phyloP scores from a whole-genome alignment of 2,888 invertebrate genomes.

The Beris chalybata region DNA sequence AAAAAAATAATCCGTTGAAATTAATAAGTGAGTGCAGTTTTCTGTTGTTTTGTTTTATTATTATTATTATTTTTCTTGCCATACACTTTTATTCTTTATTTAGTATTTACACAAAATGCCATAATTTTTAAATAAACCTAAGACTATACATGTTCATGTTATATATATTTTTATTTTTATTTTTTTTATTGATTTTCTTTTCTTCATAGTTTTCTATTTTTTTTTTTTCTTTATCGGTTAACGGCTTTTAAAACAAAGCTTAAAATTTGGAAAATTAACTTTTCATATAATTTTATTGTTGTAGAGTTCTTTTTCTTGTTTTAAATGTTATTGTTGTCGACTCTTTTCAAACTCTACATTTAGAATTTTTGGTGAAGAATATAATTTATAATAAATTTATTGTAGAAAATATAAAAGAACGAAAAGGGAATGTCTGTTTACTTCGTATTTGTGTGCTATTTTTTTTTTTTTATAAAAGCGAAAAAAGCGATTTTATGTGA shows the following conservation, averaged over 20 bases:
- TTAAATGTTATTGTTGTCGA: background rate
- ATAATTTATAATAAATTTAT: background rate
- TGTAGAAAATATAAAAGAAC: background rate
- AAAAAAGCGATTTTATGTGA: too few relatives aligned
- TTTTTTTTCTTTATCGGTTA: slow-evolving; percentile 23
- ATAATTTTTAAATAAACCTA: slow-evolving; percentile 22
- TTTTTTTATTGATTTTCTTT: background rate
- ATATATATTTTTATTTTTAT: slow-evolving; percentile 6
- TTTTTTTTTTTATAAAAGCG: slow-evolving; percentile 16
- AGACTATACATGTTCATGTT: slow-evolving; percentile 11
- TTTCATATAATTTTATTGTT: slow-evolving; percentile 12
- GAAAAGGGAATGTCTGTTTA: slow-evolving; percentile 2
- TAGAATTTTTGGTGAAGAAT: too few relatives aligned
- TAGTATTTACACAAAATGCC: slow-evolving; percentile 28
- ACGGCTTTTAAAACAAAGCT: slow-evolving; percentile 37
- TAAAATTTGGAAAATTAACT: slow-evolving; percentile 32
- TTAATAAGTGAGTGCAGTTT: background rate
- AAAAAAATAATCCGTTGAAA: background rate
- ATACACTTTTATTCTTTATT: slow-evolving; percentile 10
- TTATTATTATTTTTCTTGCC: slow-evolving; percentile 5
- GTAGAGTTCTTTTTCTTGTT: slow-evolving; percentile 11
- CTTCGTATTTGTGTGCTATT: slow-evolving; percentile 10
- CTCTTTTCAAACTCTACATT: background rate
- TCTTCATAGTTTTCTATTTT: background rate
- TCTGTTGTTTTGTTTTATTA: slow-evolving; percentile 10